Evolutionary conservation across 2,888 invertebrate genomes (phyloP), one percentile per base, ranked within the genome.

Genomic region (Augiades crinisus): DNA sequence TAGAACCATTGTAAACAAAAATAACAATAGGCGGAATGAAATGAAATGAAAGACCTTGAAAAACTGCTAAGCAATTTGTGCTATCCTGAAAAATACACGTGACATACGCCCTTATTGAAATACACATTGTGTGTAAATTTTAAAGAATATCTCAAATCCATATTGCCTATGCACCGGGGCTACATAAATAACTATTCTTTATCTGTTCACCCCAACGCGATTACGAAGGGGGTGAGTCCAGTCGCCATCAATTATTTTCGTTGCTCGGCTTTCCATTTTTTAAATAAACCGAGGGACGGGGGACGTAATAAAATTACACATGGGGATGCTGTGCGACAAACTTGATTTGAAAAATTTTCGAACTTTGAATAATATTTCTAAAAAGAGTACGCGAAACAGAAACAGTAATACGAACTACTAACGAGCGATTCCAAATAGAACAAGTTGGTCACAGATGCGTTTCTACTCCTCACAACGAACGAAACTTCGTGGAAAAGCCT

Each of bases 181-280:
- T 43, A 36, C 40, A 44, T 50, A 43, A 51, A 41, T 47, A 47
- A 52, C 52, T 45, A 24, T 52, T 52, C 45, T 45, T 45, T 38
- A 51, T 59, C 52, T 59, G 54, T 44, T 38, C 44, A 53, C 54
- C 58, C 58, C 59, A 73, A 75, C 66, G 70, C 68, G 81, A 84
- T 85, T 82, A 81, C 60, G 67, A 79, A 80, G 75, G 82, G 78
- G 78, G 74, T 75, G 82, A 72, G 72, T 76, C 76, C 75, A 65
- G 72, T 72, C 67, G 72, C 68, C 81, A 83, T 85, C 83, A 86
- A 86, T 87, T 85, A 88, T 86, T 75, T 76, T 78, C 69, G 70
- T 74, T 71, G 73, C 73, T 67, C 72, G 58, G 76, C 78, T 81
- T 81, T 80, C 78, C 81, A 80, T 83, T 86, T 87, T 87, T 87